These are phyloP conservation scores for Leptinotarsa texana DNA, from an alignment of 1,140 invertebrate genomes.

Conservation along the genomic window DNA sequence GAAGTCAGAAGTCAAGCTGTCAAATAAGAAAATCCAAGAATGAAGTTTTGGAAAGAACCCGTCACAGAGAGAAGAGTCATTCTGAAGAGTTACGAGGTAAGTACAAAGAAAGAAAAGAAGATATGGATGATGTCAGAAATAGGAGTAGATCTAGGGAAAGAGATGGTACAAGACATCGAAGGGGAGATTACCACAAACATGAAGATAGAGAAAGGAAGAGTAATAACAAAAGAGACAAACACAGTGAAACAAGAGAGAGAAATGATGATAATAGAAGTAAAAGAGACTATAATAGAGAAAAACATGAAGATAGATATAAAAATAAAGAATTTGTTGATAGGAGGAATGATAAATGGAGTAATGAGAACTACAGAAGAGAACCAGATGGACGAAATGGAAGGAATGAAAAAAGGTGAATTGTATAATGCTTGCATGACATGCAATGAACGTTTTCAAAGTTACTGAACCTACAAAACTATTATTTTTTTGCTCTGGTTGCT, in stretches of 20 bases:
- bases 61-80: neutral
- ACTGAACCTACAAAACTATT: no score
- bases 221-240: constrained; percentile 12
- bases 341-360: constrained; percentile 27
- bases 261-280: constrained; percentile 39
- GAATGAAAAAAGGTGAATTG: constrained; percentile 31
- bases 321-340: constrained; percentile 23
- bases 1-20: neutral
- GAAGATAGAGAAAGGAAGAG: constrained; percentile 13
- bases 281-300: constrained; percentile 36
- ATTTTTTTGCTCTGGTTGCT: no score
- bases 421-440: constrained; percentile 27
- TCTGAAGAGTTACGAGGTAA: constrained; percentile 18
- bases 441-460: no score
- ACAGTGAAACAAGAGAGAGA: constrained; percentile 27
- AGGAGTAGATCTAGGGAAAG: neutral
- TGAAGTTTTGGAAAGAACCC: constrained; percentile 14
- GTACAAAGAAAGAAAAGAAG: constrained; percentile 7
- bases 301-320: constrained; percentile 32
- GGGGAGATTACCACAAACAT: neutral
- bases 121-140: constrained; percentile 10
- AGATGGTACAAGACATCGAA: neutral
- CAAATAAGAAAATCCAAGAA: constrained; percentile 24
- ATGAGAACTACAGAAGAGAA: constrained; percentile 28
- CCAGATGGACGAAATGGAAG: constrained; percentile 26